Evolutionary conservation across 2,113 vertebrate genomes (phyloP).

Genomic region (Phylloscopus trochilus): DNA sequence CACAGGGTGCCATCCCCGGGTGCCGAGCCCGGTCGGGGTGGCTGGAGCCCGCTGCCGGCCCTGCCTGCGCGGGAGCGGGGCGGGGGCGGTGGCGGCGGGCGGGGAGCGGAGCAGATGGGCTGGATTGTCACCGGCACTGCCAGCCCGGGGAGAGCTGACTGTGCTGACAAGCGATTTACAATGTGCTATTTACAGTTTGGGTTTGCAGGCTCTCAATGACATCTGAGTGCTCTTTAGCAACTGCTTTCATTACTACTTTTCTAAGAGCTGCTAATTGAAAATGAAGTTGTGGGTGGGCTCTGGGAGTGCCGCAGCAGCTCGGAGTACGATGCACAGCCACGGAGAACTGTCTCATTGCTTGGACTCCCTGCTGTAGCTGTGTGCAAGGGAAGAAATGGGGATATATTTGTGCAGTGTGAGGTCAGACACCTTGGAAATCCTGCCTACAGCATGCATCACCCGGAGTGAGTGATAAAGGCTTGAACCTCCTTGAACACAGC

Average conservation of each 20-base stretch:
- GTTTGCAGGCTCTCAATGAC: conserved; percentile 75
- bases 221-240: conserved; percentile 80
- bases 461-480: background rate
- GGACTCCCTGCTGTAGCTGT: background rate
- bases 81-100: no score
- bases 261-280: conserved; percentile 80
- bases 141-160: conserved; percentile 66
- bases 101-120: conserved; percentile 72
- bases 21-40: no score
- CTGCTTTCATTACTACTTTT: conserved; percentile 77
- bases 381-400: background rate
- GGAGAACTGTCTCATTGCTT: background rate
- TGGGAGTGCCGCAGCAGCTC: conserved; percentile 24
- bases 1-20: no score
- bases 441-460: background rate
- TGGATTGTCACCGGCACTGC: conserved; percentile 60
- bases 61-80: no score
- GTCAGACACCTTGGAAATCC: background rate
- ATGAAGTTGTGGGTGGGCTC: conserved; percentile 77
- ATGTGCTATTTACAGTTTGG: conserved; percentile 81
- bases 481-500: background rate
- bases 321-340: background rate
- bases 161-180: conserved; percentile 78
- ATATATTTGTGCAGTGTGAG: background rate
- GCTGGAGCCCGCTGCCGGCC: no score